phyloP scores from a whole-genome alignment of 1,140 invertebrate species.

The Sweltsa coloradensis region DNA sequence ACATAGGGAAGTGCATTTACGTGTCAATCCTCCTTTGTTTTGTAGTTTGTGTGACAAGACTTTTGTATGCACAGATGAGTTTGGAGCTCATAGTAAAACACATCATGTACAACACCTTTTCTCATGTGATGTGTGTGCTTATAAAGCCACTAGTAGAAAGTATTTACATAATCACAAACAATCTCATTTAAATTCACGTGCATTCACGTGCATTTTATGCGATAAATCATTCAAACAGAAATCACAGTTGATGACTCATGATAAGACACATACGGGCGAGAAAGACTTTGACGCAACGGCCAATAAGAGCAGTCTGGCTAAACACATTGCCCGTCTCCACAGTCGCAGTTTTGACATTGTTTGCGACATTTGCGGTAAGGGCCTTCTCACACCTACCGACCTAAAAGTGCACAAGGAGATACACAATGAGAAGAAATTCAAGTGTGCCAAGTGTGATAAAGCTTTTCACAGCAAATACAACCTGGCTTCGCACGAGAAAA shows the following conservation, averaged over 20 bases:
- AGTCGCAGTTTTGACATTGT: constrained; percentile 26
- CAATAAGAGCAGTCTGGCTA: no score
- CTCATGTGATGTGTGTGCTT: constrained; percentile 28
- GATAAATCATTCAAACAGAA: constrained; percentile 16
- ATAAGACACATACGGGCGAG: not conserved
- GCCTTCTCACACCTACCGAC: constrained; percentile 14
- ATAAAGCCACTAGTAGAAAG: constrained; percentile 21
- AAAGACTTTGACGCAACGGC: no score
- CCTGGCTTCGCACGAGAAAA: constrained; percentile 29
- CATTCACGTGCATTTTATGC: constrained; percentile 57
- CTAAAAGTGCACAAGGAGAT: constrained; percentile 25
- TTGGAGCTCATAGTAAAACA: constrained; percentile 20
- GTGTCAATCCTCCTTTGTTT: no score
- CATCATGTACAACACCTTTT: constrained; percentile 18
- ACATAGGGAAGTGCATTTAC: no score
- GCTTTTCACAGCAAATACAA: constrained; percentile 35
- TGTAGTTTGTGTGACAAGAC: no score
- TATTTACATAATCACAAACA: constrained; percentile 24
- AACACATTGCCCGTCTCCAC: no score
- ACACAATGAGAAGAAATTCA: constrained; percentile 28
- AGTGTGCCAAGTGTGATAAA: constrained; percentile 38
- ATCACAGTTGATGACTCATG: not conserved
- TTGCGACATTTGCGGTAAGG: constrained; percentile 14
- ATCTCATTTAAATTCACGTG: constrained; percentile 40
- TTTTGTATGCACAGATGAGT: no score